A percentile compares a stretch with the other conserved stretches of the same genome.
These are phyloP conservation scores for Scaptomyza pallida DNA, from an alignment of 1,140 invertebrate genomes.

Conservation along the genomic window DNA sequence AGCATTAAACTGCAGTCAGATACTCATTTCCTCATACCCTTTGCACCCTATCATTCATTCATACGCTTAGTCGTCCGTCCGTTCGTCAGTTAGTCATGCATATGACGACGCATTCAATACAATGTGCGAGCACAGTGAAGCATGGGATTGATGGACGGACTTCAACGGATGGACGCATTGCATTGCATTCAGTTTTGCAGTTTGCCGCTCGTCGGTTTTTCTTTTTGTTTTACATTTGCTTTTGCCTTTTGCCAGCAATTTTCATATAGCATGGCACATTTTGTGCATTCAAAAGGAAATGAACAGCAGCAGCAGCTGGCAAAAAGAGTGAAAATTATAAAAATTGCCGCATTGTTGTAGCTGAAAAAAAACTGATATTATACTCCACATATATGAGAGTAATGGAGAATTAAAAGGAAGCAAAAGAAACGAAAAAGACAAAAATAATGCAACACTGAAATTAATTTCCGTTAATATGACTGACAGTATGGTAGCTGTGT, in stretches of 20 bases:
- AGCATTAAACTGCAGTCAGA: constrained; percentile 20
- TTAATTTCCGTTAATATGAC: constrained; percentile 71
- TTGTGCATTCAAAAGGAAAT: constrained; percentile 69
- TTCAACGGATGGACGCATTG: constrained; percentile 41
- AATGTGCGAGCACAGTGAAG: constrained; percentile 1
- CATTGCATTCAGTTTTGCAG: constrained; percentile 29
- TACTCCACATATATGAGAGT: constrained; percentile 19
- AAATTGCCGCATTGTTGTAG: constrained; percentile 29
- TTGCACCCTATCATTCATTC: constrained; percentile 16
- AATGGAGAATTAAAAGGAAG: constrained; percentile 28
- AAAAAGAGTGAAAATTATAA: constrained; percentile 43
- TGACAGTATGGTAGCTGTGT: constrained; percentile 17
- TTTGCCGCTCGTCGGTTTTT: constrained; percentile 12
- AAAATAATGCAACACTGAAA: constrained; percentile 57
- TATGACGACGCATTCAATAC: constrained; percentile 48
- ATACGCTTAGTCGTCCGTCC: constrained; percentile 19
- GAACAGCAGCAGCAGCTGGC: constrained; percentile 59
- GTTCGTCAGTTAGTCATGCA: constrained; percentile 42
- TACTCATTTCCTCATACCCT: background rate
- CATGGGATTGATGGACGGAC: constrained; percentile 11
- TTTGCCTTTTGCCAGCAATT: constrained; percentile 54
- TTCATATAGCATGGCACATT: constrained; percentile 44
- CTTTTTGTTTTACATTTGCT: background rate
- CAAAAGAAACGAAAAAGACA: constrained; percentile 17
- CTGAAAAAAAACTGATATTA: constrained; percentile 36